Percentiles rank a stretch among this genome's conserved stretches.
These are phyloP conservation scores for Caiman crocodilus DNA, from an alignment of 2,797 vertebrate species.

Conservation along the genomic window DNA sequence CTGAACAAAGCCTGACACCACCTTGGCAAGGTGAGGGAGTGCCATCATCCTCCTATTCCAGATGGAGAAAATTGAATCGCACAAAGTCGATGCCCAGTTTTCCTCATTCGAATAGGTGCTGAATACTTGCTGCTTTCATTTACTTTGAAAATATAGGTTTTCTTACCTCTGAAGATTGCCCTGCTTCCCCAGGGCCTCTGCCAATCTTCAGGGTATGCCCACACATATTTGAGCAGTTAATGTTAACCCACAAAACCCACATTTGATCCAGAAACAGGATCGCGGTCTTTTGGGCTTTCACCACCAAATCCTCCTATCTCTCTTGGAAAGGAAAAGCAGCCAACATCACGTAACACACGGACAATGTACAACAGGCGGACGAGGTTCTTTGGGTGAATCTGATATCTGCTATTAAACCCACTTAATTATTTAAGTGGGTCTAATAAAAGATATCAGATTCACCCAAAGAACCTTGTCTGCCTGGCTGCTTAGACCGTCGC, in stretches of 20 bases:
- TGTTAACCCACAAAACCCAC: not conserved
- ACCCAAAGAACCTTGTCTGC: no score
- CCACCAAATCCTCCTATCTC: not conserved
- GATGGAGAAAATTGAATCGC: not conserved
- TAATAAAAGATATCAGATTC: no score
- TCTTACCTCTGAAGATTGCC: not conserved
- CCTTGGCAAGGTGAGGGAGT: not conserved
- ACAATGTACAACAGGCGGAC: no score
- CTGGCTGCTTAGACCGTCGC: no score
- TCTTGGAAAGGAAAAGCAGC: not conserved
- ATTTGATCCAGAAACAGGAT: accelerated
- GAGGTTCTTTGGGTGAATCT: no score
- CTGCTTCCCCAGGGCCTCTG: not conserved
- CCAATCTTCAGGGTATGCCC: not conserved
- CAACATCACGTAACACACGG: not conserved
- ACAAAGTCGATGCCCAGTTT: not conserved
- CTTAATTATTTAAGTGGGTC: no score
- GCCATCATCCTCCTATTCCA: not conserved
- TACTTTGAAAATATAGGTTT: not conserved
- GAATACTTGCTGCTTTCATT: not conserved
- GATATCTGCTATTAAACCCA: no score
- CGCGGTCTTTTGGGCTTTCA: not conserved
- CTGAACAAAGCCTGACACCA: not conserved
- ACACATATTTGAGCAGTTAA: not conserved
- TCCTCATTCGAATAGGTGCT: not conserved